These are phyloP conservation scores for Megaceryle maxima DNA, from an alignment of 2,113 vertebrate genomes.

Conservation along the genomic window DNA sequence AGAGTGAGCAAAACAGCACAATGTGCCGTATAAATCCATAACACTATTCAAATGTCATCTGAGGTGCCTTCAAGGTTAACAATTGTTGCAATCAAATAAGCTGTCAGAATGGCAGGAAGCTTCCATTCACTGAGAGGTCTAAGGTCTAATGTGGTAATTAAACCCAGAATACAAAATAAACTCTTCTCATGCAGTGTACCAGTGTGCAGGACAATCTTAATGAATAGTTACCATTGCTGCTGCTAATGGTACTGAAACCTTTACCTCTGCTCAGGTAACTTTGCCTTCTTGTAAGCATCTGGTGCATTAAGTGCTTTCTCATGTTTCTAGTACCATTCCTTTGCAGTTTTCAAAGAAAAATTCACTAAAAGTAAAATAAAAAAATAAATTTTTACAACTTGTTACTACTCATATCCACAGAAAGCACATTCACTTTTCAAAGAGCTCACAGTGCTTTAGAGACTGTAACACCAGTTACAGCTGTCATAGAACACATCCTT, in stretches of 20 bases:
- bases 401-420: not conserved
- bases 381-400: not conserved
- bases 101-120: slow-evolving; percentile 58
- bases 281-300: not conserved
- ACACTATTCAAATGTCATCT: slow-evolving; percentile 52
- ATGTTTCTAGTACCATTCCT: not conserved
- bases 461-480: not conserved
- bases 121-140: slow-evolving; percentile 35
- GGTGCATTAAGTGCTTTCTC: not conserved
- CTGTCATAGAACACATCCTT: not conserved
- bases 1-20: not conserved
- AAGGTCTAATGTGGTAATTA: slow-evolving; percentile 60
- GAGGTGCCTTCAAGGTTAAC: slow-evolving; percentile 50
- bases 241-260: not conserved
- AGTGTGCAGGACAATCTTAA: not conserved
- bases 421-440: not conserved
- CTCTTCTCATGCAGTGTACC: not conserved
- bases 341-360: not conserved
- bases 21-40: slow-evolving; percentile 16
- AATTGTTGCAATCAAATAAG: slow-evolving; percentile 40
- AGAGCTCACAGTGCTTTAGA: not conserved
- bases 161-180: slow-evolving; percentile 55
- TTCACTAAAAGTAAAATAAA: not conserved
- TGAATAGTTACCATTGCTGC: not conserved
- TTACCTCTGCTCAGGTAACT: not conserved